Base-by-base conservation (phyloP, 37 sponge, comb jelly and placozoan genomes). In the Halichondria panicea region DNA sequence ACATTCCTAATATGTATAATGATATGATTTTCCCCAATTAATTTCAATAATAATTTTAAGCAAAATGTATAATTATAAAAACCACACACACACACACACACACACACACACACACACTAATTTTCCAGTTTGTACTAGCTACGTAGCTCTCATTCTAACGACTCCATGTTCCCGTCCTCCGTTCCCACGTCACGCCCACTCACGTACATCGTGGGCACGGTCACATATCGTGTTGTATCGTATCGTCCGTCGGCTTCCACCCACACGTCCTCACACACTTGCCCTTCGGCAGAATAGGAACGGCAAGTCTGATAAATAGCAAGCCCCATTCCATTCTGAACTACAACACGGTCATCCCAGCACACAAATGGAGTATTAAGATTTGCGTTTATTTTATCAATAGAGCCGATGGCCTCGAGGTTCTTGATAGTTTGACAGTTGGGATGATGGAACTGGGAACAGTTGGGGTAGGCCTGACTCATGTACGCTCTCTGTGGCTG, bases 241-340 rank as follows among this genome's bases (percentile, higher is more conserved):
- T 9, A 7, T 11, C 3, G n/a, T 35, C 73, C 73, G 25, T 55
- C 37, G 8, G 73, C 56, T 57, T 55, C 42, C 40, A 72, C 38
- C 43, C 32, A 52, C 8, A 72, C 37, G 73, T 72, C 73, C 73
- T 72, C 41, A 56, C 73, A 72, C 38, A 72, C n/a, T 40, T 72
- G 73, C 22, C 40, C 40, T 42, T 56, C 53, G 9, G 4, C 31
- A 1, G 27, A 13, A 53, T 27, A 43, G 4, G 8, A 2, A 1
- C 73, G 56, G 24, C 73, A 72, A 42, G 73, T 72, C 57, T 72
- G 57, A 37, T 72, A 72, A 32, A 72, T 72, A 30, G 73, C 73
- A 0, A 19, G 8, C 13, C 42, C 41, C 56, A 56, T 72, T 3
- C 57, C 56, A 1, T 40, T 31, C 57, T 56, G 36, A n/a, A 56